Evolutionary conservation across 2,888 invertebrate species (phyloP).

Genomic region (Caenorhabditis angaria): DNA sequence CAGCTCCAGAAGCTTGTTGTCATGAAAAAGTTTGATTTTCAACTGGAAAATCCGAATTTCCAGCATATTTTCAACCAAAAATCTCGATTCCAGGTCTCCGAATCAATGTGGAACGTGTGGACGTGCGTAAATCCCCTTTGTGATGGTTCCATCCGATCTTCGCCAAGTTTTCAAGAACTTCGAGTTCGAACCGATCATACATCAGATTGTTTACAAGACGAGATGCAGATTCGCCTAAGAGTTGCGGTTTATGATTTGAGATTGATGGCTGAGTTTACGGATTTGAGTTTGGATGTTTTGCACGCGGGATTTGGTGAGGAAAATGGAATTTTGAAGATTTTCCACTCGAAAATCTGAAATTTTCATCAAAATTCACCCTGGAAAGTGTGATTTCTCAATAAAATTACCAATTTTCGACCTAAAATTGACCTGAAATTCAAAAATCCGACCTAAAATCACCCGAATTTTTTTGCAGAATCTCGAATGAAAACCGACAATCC

Average conservation of each 20-base stretch:
- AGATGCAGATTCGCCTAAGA: constrained; percentile 44
- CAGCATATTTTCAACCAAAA: too few relatives aligned
- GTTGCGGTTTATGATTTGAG: constrained; percentile 53
- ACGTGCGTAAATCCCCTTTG: constrained; percentile 42
- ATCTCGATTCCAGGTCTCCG: constrained; percentile 27
- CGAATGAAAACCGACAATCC: constrained; percentile 27
- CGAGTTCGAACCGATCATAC: constrained; percentile 27
- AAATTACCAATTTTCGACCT: too few relatives aligned
- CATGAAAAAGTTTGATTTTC: background rate
- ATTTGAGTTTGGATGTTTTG: constrained; percentile 26
- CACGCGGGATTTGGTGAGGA: constrained; percentile 27
- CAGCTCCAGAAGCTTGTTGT: too few relatives aligned
- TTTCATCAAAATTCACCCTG: too few relatives aligned
- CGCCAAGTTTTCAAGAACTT: constrained; percentile 31
- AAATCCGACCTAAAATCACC: too few relatives aligned
- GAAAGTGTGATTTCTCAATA: too few relatives aligned
- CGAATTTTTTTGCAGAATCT: constrained; percentile 11
- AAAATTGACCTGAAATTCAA: too few relatives aligned
- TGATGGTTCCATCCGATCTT: constrained; percentile 42
- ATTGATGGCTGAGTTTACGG: constrained; percentile 58
- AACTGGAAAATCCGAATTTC: background rate
- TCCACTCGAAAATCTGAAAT: too few relatives aligned
- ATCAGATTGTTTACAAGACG: constrained; percentile 35
- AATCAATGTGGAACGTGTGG: constrained; percentile 44
- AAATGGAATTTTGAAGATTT: too few relatives aligned